Evolutionary conservation across 2,797 vertebrate species (phyloP), one percentile per base, ranked within the genome.

Genomic region (Labroides dimidiatus): DNA sequence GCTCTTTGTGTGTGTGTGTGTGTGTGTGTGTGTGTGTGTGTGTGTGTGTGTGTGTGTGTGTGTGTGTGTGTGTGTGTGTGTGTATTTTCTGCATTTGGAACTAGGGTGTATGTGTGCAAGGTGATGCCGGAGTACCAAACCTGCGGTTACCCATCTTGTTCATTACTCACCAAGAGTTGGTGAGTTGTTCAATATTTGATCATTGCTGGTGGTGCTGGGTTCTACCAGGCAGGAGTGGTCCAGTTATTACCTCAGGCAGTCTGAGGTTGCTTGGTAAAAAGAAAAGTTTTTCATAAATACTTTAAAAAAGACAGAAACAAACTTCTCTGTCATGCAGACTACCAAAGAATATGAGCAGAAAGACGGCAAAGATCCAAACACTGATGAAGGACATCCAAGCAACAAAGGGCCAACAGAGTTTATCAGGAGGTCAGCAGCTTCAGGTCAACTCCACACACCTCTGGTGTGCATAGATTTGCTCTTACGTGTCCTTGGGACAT

Each of bases 171-270:
- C 72, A 84, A 64, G 60, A 30, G 69, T 76, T 69, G 75, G 66
- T 72, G 33, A 71, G 75, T 51, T 65, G 58, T 27, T 84, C 50
- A 88, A 86, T 87, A 81, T 85, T 90, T 87, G 17, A 88, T 75
- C 27, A 72, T 30, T 23, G 24, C 37, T 64, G 53, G 36, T 72
- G 77, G 69, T 65, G 71, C 77, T 62, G 23, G 19, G 51, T 72
- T 85, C 76, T 75, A 43, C 27, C 43, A 51, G 47, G 51, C 67
- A 70, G 48, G 43, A 55, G 51, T 51, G 72, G 79, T 69, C 84
- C 77, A 67, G n/a, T 57, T 65, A 60, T 78, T 52, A 67, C 62
- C 67, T 49, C 13, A 57, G 44, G 50, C 67, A 57, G 51, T 61
- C 64, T 81, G 17, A 39, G 20, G 44, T 47, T 55, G 6, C 39